These are phyloP conservation scores for Casuarius casuarius DNA, from an alignment of 2,113 vertebrate genomes.

Conservation along the genomic window DNA sequence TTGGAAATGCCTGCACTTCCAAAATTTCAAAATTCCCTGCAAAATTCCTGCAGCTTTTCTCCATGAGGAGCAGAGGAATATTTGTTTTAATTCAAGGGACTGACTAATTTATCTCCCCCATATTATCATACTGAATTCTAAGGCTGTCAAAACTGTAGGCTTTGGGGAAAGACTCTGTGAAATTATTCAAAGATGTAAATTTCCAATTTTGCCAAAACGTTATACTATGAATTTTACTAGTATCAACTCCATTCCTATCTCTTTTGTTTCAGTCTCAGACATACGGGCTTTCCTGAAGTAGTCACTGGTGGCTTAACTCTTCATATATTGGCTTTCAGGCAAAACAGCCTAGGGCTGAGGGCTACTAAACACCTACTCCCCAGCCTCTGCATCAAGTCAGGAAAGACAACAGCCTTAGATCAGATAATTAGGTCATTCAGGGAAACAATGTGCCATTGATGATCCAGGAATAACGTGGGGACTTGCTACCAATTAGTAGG, in stretches of 20 bases:
- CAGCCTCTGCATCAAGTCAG: background rate
- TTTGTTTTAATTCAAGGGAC: background rate
- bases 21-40: background rate
- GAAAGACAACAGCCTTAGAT: background rate
- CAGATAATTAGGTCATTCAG: background rate
- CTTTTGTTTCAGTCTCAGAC: background rate
- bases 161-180: background rate
- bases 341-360: background rate
- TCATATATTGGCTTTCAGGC: background rate
- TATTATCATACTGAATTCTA: background rate
- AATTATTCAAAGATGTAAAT: background rate
- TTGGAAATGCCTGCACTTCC: background rate
- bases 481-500: background rate
- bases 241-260: background rate
- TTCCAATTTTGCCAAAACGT: background rate
- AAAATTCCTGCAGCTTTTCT: background rate
- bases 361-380: background rate
- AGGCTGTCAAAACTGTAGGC: background rate
- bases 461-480: background rate
- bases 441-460: background rate
- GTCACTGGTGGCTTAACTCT: background rate
- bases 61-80: background rate
- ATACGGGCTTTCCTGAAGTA: background rate
- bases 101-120: background rate
- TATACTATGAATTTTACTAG: background rate